Conservation (phyloP, 2,888 invertebrate species). For the Parascotia fuliginaria region DNA sequence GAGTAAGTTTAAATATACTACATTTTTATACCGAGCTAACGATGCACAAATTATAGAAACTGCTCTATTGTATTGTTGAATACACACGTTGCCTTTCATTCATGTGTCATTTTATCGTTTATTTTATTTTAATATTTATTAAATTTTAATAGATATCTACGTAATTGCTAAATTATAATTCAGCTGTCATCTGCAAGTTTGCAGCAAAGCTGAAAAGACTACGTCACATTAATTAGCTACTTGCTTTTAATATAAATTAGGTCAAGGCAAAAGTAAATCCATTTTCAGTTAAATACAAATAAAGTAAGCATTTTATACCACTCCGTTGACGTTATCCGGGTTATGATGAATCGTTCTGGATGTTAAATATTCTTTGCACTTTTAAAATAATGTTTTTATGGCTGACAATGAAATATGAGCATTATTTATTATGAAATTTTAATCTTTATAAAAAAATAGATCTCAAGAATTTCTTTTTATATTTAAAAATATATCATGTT, state of each 20-base stretch:
- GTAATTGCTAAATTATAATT: no score
- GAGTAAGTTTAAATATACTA: conserved; percentile 87
- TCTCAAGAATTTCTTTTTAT: no score
- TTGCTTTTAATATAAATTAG: not conserved
- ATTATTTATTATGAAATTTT: conserved; percentile 13
- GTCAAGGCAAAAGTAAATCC: not conserved
- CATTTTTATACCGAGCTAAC: no score
- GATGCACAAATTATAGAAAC: no score
- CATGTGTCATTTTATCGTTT: no score
- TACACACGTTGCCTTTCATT: no score
- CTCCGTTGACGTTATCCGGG: conserved; percentile 1
- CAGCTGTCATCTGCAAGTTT: no score
- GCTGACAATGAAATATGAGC: conserved; percentile 15
- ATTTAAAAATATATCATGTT: no score
- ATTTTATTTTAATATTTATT: no score
- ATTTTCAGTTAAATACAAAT: conserved; percentile 2
- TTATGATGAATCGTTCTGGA: conserved; percentile 18
- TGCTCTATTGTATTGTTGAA: no score
- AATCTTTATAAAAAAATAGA: not conserved
- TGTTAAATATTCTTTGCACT: conserved; percentile 13
- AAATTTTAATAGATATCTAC: no score
- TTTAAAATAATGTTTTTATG: conserved; percentile 11
- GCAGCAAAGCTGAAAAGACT: not conserved
- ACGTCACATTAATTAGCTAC: no score
- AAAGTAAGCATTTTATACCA: conserved; percentile 5